Base-by-base conservation (phyloP, 64 coral and sea anemone genomes). In the Cladopsammia gracilis region DNA sequence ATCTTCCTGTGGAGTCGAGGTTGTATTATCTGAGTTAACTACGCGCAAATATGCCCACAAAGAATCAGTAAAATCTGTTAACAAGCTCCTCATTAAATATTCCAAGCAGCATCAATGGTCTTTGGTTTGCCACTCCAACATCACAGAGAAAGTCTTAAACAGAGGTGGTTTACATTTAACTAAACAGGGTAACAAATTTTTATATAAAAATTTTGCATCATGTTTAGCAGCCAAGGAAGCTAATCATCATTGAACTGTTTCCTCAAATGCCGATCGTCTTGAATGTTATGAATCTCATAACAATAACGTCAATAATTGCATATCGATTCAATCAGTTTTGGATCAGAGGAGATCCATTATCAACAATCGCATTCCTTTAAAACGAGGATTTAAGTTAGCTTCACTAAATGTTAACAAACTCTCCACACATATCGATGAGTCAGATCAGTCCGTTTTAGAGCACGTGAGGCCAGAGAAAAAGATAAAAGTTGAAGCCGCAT, bases 1-100 rank as follows among this genome's bases (percentile, higher is more conserved):
- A 89, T 77, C 60, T 48, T 53, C 87, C 6, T 89, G 73, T 65
- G 73, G 76, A 77, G 87, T 73, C 8, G 42, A 64, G 59, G 73
- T 66, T 89, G 76, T 89, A 45, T 77, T 89, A 61, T 89, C 87
- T 77, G 73, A 89, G 50, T 77, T 89, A 65, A 89, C 87, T 48
- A 78, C 73, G 62, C 48, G 22, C 45, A 87, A 87, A 42, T 68
- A 87, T n/a, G 67, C 81, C 58, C 46, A 65, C 60, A 85, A 85
- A 85, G 81, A 85, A 47, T 54, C 52, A 11, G 52, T 54, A 54
- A 54, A 54, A 54, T 54, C 6, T 54, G 52, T 54, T 54, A 54
- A 54, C 52, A 54, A 54, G 52, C 52, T 54, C 52, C 52, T 54
- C 11, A 3, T 54, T 54, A 54, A 54, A 54, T 85, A 64, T 43